A percentile compares a stretch with the other conserved stretches of the same genome.
Conservation (phyloP, 2,797 vertebrate genomes). For the Varecia variegata region DNA sequence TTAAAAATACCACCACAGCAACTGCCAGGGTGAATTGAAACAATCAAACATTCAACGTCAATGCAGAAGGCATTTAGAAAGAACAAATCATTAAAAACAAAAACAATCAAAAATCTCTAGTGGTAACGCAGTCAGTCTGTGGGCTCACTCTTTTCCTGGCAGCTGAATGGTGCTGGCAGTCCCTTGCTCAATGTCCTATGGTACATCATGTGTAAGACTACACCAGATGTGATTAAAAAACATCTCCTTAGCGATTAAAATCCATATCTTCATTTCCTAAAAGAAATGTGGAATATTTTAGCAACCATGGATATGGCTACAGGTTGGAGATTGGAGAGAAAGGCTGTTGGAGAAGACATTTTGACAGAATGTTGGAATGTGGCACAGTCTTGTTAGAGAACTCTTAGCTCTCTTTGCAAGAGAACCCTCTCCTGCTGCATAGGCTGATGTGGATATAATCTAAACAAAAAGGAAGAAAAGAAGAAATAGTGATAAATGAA, state of each 20-base stretch:
- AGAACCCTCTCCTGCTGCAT: conserved; percentile 26
- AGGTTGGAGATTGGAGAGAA: neutral
- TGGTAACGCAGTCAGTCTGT: neutral
- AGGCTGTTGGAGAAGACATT: conserved; percentile 3
- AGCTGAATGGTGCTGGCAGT: neutral
- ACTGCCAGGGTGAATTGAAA: neutral
- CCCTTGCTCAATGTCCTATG: neutral
- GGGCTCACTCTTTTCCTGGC: neutral
- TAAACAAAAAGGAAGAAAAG: conserved; percentile 40
- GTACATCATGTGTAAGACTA: neutral
- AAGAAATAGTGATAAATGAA: conserved; percentile 47
- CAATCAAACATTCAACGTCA: neutral
- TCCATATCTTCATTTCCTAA: neutral
- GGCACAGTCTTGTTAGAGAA: conserved; percentile 43
- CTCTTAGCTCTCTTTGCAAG: conserved; percentile 35
- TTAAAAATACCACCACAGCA: neutral
- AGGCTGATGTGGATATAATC: conserved; percentile 14
- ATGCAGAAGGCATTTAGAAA: neutral
- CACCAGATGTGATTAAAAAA: conserved; percentile 30
- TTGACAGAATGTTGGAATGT: neutral
- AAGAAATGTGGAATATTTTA: conserved; percentile 43
- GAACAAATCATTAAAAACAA: neutral
- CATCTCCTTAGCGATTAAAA: neutral
- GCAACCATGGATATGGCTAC: neutral
- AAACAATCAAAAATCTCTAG: neutral